These are phyloP conservation scores for Papilio gigon DNA, from an alignment of 2,888 invertebrate genomes.

Conservation along the genomic window DNA sequence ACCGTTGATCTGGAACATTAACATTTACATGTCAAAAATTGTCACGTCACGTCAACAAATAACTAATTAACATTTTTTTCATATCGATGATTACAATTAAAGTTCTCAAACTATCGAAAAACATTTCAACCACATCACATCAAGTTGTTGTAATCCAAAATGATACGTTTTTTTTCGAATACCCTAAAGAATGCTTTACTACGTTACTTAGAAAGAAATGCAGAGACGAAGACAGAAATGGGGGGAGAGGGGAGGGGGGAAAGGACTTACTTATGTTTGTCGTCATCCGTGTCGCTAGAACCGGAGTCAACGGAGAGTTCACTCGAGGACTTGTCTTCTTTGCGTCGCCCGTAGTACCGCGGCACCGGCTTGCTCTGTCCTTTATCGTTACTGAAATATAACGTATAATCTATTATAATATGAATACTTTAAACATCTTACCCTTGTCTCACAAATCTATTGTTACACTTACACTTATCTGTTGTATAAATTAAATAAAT, in stretches of 20 bases:
- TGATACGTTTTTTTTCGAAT: no score
- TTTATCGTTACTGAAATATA: constrained; percentile 48
- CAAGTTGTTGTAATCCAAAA: no score
- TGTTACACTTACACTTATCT: not conserved
- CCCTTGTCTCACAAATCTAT: not conserved
- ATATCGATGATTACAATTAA: no score
- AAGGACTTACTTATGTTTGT: constrained; percentile 69
- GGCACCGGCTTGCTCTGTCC: constrained; percentile 55
- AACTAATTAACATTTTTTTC: not conserved
- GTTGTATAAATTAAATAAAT: constrained; percentile 45
- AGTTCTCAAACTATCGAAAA: no score
- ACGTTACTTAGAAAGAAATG: constrained; percentile 7
- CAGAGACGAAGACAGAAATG: not conserved
- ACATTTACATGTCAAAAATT: not conserved
- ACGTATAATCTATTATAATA: not conserved
- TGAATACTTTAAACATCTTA: not conserved
- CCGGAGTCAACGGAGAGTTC: constrained; percentile 74
- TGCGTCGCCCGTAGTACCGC: constrained; percentile 76
- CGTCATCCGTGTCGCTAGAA: constrained; percentile 62
- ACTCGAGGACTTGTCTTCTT: constrained; percentile 75
- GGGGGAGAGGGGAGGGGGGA: no score
- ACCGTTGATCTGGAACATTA: constrained; percentile 78
- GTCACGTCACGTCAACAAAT: not conserved
- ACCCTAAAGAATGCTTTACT: no score
- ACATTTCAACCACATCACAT: no score